phyloP scores from a whole-genome alignment of 2,113 vertebrate species.

The Pelvicachromis taeniatus region DNA sequence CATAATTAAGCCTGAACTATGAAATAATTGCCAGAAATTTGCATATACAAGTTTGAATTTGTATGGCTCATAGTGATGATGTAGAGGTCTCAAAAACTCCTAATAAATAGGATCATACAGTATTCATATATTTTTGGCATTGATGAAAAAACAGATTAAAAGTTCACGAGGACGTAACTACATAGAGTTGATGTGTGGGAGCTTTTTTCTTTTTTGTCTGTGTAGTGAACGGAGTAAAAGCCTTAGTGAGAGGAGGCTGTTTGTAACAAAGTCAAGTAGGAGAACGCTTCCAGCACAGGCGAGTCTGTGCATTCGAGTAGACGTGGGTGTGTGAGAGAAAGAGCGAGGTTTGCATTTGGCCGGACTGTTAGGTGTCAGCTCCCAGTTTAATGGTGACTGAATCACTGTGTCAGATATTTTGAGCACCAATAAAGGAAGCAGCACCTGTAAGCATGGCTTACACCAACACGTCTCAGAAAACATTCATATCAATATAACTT shows the following conservation, averaged over 20 bases:
- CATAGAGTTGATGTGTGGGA: not conserved
- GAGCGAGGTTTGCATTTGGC: not conserved
- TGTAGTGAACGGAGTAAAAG: not conserved
- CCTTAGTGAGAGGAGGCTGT: not conserved
- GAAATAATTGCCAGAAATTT: not conserved
- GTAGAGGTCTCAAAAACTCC: not conserved
- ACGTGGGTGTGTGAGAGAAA: not conserved
- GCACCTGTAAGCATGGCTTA: not conserved
- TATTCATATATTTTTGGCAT: not conserved
- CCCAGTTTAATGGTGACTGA: not conserved
- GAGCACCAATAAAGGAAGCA: fast-evolving
- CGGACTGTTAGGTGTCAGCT: not conserved
- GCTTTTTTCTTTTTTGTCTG: not conserved
- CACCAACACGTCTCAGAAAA: not conserved
- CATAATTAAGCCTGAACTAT: not conserved
- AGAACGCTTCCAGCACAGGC: not conserved
- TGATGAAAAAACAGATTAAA: not conserved
- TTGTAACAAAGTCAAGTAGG: not conserved
- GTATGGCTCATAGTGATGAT: not conserved
- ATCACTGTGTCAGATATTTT: not conserved
- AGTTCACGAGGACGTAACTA: not conserved
- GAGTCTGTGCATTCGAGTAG: not conserved
- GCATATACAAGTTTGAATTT: no score
- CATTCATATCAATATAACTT: not conserved
- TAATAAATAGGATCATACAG: not conserved